A percentile compares a stretch with the other conserved stretches of the same genome.
Evolutionary conservation across 92 coral and sea anemone genomes (phyloP).

Genomic region (Zoanthus gigantus): DNA sequence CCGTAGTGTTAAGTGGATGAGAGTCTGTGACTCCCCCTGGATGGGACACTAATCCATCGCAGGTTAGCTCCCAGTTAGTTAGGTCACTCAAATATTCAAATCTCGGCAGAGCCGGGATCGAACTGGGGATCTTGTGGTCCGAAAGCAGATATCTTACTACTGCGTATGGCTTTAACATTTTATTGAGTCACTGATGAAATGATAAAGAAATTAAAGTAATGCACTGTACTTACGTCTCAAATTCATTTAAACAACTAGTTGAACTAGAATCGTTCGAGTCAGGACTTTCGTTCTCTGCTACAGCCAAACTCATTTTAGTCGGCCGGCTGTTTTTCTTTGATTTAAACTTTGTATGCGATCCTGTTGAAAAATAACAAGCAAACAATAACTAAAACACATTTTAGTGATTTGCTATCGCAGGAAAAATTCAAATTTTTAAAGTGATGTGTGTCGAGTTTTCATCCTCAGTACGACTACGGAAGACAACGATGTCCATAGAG

Average conservation of each 20-base stretch:
- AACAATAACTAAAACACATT: neutral
- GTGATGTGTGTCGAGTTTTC: neutral
- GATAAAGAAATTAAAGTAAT: neutral
- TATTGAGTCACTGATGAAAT: neutral
- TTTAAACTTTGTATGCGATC: slow-evolving; percentile 27
- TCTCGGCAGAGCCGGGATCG: no score
- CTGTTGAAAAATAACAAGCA: neutral
- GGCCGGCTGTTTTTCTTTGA: neutral
- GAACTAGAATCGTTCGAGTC: slow-evolving; percentile 68
- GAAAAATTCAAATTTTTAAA: neutral
- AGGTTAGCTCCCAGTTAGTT: no score
- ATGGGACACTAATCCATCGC: no score
- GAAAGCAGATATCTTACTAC: neutral
- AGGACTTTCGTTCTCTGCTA: slow-evolving; percentile 13
- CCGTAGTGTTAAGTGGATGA: no score
- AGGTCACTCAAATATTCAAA: no score
- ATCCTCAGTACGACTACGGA: neutral
- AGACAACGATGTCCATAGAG: neutral
- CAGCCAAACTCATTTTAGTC: slow-evolving; percentile 10
- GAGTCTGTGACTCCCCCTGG: no score
- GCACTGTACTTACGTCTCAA: slow-evolving; percentile 75
- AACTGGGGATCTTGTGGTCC: neutral
- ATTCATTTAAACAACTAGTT: slow-evolving; percentile 78
- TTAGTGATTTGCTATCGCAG: neutral
- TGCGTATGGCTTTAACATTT: neutral